Evolutionary conservation across 2,888 invertebrate genomes (phyloP).

Genomic region (Lasioglossum morio): DNA sequence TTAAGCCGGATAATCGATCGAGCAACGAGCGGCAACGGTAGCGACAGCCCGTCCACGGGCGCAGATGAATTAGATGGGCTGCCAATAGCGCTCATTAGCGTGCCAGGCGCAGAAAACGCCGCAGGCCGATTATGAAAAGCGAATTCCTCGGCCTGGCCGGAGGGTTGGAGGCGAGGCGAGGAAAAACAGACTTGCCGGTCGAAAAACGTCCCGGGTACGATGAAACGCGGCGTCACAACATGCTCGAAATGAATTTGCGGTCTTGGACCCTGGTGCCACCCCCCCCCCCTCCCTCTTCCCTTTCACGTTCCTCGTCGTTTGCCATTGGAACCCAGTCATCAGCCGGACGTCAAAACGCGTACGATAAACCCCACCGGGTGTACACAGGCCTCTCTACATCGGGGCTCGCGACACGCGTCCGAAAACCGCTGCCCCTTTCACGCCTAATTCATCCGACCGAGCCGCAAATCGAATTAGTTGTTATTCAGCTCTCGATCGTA

Average conservation of each 20-base stretch:
- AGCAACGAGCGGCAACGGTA: constrained; percentile 48
- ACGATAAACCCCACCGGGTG: constrained; percentile 51
- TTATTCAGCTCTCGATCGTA: constrained; percentile 64
- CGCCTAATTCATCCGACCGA: constrained; percentile 67
- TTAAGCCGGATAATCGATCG: constrained; percentile 73
- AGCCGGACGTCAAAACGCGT: constrained; percentile 64
- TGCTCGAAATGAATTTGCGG: constrained; percentile 69
- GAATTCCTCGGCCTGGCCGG: constrained; percentile 26
- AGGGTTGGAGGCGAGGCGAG: too few relatives aligned
- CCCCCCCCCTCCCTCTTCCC: too few relatives aligned
- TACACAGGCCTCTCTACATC: neutral
- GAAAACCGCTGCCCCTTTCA: constrained; percentile 75
- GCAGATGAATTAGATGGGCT: constrained; percentile 72
- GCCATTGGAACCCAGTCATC: constrained; percentile 31
- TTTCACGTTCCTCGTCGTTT: neutral
- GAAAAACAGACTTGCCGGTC: constrained; percentile 29
- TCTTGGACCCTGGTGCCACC: constrained; percentile 32
- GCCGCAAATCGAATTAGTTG: constrained; percentile 72
- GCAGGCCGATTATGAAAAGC: constrained; percentile 70
- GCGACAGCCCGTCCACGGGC: constrained; percentile 50
- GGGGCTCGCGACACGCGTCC: constrained; percentile 46
- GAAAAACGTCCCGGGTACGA: constrained; percentile 32
- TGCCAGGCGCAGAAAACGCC: constrained; percentile 68
- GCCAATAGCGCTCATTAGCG: constrained; percentile 73
- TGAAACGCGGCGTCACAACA: constrained; percentile 40